phyloP scores from a whole-genome alignment of 2,113 vertebrate species.

The Sebastes fasciatus region DNA sequence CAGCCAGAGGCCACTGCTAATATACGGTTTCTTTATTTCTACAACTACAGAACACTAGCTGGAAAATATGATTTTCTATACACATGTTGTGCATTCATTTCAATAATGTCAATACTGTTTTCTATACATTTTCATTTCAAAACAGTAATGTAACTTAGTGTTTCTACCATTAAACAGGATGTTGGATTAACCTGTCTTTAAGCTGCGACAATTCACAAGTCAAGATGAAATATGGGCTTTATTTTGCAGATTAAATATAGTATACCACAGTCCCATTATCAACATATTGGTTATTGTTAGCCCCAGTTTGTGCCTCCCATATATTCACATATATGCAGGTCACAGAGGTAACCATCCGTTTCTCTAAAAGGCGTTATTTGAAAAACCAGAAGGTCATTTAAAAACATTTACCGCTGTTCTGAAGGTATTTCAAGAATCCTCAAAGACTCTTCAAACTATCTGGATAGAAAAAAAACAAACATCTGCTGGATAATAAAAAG shows the following conservation, averaged over 20 bases:
- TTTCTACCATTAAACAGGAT: not conserved
- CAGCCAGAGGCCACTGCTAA: not conserved
- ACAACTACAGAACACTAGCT: not conserved
- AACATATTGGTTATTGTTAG: not conserved
- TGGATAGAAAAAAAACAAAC: not conserved
- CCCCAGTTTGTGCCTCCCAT: not conserved
- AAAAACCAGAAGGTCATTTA: not conserved
- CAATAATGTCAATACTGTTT: not conserved
- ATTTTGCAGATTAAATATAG: not conserved
- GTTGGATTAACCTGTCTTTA: not conserved
- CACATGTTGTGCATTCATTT: not conserved
- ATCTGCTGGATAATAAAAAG: not conserved
- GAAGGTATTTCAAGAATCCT: not conserved
- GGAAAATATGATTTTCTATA: not conserved
- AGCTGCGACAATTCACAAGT: not conserved
- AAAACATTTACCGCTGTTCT: not conserved
- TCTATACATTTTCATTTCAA: not conserved
- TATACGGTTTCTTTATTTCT: not conserved
- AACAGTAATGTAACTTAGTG: not conserved
- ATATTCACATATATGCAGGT: not conserved
- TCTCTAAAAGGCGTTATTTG: not conserved
- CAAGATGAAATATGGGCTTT: not conserved
- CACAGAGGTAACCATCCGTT: constrained; percentile 1
- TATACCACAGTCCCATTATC: not conserved
- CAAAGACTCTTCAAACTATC: not conserved